These are phyloP conservation scores for Pachliopta kotzebuea DNA, from an alignment of 2,888 invertebrate genomes.

Conservation along the genomic window DNA sequence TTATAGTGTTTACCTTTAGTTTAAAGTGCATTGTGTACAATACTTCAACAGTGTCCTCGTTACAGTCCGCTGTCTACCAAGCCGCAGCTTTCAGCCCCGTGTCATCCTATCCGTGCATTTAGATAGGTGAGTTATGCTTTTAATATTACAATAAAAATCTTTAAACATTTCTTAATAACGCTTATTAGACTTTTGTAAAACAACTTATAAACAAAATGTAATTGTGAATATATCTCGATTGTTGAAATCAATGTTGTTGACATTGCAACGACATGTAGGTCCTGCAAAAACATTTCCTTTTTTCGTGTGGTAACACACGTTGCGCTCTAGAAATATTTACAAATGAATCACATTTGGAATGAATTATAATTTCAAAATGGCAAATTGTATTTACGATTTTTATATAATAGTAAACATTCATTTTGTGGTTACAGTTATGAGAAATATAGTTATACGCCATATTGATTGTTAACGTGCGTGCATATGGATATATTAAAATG, in stretches of 20 bases:
- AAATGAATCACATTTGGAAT: neutral
- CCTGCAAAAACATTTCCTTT: neutral
- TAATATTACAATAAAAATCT: constrained; percentile 2
- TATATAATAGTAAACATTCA: no score
- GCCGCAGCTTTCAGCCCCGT: constrained; percentile 24
- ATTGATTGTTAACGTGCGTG: no score
- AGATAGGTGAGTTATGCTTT: constrained; percentile 20
- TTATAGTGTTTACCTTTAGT: constrained; percentile 13
- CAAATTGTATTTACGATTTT: no score
- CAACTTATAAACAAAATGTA: neutral
- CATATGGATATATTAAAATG: no score
- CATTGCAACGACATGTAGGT: neutral
- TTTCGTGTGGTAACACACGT: neutral
- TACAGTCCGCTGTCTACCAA: constrained; percentile 27
- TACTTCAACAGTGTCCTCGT: constrained; percentile 12
- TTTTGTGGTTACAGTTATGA: no score
- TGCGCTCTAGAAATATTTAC: neutral
- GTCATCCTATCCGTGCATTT: constrained; percentile 12
- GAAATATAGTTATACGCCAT: no score
- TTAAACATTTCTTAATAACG: neutral
- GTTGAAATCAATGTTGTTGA: neutral
- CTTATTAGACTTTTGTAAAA: neutral
- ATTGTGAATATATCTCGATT: neutral
- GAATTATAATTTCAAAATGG: no score
- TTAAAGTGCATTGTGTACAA: constrained; percentile 27